Evolutionary conservation across 2,113 vertebrate species (phyloP), one percentile per base, ranked within the genome.

Genomic region (Anthoscopus minutus): DNA sequence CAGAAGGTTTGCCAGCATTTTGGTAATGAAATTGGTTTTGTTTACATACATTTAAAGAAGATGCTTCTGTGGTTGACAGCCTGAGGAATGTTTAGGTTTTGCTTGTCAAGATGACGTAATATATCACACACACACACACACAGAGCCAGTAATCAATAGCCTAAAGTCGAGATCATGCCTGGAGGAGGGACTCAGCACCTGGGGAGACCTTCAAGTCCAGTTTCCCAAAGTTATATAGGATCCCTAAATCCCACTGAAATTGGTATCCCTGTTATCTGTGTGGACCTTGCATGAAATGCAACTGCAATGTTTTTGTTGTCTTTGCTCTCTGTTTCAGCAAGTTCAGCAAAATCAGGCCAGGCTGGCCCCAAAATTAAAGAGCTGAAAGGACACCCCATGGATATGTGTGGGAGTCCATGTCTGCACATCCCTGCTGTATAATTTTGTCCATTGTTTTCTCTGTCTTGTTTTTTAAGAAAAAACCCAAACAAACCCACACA

Each of bases 371-470:
- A 44, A 17, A 72, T 37, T 45, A 22, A 51, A 0, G 5, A 57
- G 9, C 53, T 88, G 25, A 37, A 48, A 23, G 30, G 30, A 42
- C 12, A 10, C 3, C 16, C 44, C 15, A 33, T 1, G 2, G 7
- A 14, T 53, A 40, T 0, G 0, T 44, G 15, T 16, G 21, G 37
- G n/a, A 53, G 6, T 28, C 22, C 24, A 12, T 7, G 35, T 27
- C 21, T 89, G 37, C 30, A 33, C 28, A 35, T 35, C 30, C 24
- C 15, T 50, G 4, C 35, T 80, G 15, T 47, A 14, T 45, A 80
- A 64, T 28, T 40, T 65, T 25, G n/a, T 18, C 38, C 1, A 0
- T n/a, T 67, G 4, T 69, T 95, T 91, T 53, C 65, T 87, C n/a
- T 42, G n/a, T 18, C 42, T 19, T 4, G 4, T 53, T 6, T 45